Percentiles rank a stretch among this genome's conserved stretches.
Conservation (phyloP, 2,113 vertebrate species). For the Dromaius novaehollandiae region DNA sequence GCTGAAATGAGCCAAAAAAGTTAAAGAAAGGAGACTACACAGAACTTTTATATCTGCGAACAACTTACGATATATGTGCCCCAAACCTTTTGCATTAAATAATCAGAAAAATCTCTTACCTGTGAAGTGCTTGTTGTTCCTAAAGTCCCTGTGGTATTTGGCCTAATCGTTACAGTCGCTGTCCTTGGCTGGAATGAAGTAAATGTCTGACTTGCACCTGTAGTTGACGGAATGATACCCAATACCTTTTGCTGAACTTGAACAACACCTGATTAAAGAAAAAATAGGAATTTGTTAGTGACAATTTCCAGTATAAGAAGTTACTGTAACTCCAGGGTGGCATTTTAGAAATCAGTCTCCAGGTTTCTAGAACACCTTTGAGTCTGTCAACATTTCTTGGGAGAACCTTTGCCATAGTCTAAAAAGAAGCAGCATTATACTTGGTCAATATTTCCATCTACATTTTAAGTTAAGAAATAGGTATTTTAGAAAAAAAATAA, state of each 20-base stretch:
- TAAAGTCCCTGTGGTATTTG: conserved; percentile 79
- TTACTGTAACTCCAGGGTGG: conserved; percentile 14
- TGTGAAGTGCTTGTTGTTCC: conserved; percentile 80
- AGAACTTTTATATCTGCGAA: not conserved
- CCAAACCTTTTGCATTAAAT: not conserved
- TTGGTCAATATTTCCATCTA: not conserved
- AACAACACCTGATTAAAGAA: conserved; percentile 78
- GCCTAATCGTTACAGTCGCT: conserved; percentile 90
- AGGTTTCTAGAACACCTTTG: conserved; percentile 23
- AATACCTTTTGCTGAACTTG: conserved; percentile 93
- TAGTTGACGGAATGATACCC: conserved; percentile 93
- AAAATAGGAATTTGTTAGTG: conserved; percentile 49
- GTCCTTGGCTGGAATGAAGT: conserved; percentile 95
- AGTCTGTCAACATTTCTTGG: not conserved
- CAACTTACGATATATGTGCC: not conserved
- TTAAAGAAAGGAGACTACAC: not conserved
- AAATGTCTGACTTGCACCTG: conserved; percentile 90
- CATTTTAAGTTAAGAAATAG: conserved; percentile 8
- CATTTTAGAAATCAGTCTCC: conserved; percentile 22
- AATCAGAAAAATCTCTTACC: conserved; percentile 64
- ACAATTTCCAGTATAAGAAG: not conserved
- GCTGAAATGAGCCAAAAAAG: not conserved
- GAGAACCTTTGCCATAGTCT: not conserved
- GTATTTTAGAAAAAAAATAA: conserved; percentile 11
- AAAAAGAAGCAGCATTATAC: not conserved